Evolutionary conservation across 2,888 invertebrate species (phyloP).

Genomic region (Drosophila seclusa): DNA sequence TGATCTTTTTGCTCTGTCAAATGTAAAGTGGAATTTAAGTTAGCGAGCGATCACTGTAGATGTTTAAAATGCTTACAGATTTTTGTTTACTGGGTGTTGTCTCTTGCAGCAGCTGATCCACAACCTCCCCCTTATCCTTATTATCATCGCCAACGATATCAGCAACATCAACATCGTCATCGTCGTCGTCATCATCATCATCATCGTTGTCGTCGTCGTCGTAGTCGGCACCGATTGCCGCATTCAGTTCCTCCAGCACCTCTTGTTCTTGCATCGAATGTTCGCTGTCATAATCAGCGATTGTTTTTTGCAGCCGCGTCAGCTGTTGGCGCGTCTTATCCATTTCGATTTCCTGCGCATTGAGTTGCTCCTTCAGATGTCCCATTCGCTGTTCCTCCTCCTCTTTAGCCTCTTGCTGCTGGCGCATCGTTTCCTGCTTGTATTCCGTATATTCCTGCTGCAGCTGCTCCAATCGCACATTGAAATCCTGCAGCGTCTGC

Average conservation of each 20-base stretch:
- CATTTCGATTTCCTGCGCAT: constrained; percentile 76
- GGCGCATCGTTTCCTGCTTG: constrained; percentile 78
- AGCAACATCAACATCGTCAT: constrained; percentile 18
- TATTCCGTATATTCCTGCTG: constrained; percentile 83
- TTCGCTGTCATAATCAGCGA: constrained; percentile 70
- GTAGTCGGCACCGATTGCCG: constrained; percentile 68
- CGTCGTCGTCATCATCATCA: constrained; percentile 23
- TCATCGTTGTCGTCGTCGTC: constrained; percentile 63
- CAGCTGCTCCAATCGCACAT: constrained; percentile 76
- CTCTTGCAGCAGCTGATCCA: constrained; percentile 6
- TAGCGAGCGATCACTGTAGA: not conserved
- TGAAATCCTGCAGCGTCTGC: constrained; percentile 87
- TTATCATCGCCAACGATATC: constrained; percentile 13
- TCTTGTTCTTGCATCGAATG: constrained; percentile 76
- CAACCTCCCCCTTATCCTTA: not conserved
- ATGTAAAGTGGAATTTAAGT: not conserved
- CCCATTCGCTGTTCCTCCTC: constrained; percentile 70
- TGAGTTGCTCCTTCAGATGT: constrained; percentile 73
- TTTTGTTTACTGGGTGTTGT: constrained; percentile 35
- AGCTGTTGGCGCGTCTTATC: constrained; percentile 80
- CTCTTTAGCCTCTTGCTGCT: constrained; percentile 79
- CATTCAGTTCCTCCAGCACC: constrained; percentile 75
- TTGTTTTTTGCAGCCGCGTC: constrained; percentile 70
- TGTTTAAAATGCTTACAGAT: constrained; percentile 35
- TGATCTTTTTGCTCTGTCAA: constrained; percentile 52